Base-by-base conservation (phyloP, 2,113 vertebrate species). In the Salvator merianae region DNA sequence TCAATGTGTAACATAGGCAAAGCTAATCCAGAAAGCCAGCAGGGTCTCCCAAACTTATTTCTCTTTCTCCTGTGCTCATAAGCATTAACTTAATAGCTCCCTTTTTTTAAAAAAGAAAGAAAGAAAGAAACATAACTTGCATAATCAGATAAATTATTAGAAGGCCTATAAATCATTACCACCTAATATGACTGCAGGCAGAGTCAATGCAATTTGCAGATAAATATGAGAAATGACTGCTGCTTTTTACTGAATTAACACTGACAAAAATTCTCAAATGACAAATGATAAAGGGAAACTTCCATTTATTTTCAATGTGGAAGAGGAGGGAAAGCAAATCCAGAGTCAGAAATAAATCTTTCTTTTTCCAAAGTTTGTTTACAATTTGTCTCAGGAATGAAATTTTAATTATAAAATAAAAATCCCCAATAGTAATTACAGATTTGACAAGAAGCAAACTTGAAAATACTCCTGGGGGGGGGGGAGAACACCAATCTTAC, bases 101-200 rank as follows among this genome's bases (percentile, higher is more conserved):
- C 94, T 81, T 22, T 47, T n/a, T n/a, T n/a, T n/a, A n/a, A 22
- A 92, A 94, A 96, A 47, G 10, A 47, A 20, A 20, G 18, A 59
- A 20, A 2, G 71, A 95, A 95, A 93, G 90, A 84, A 89, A 90
- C 87, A 93, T n/a, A 92, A 94, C 88, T 94, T 92, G 92, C 91
- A 93, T 93, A 96, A 96, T 92, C 93, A 95, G 93, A 95, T 94
- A 95, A 95, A 95, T 96, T 95, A 95, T 96, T 96, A 95, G 89
- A 94, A 91, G 81, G 86, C 86, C 94, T 94, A 97, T 97, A 96
- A 97, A 97, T 96, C 96, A 96, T 94, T 95, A 94, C 88, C 91
- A 94, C 90, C 87, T 96, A 96, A 97, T 94, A 93, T 94, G 92
- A 94, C 92, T 95, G 90, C 94, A 96, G 93, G 87, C 90, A 92